Percentiles rank a stretch among this genome's conserved stretches.
Evolutionary conservation across 2,797 vertebrate genomes (phyloP).

Genomic region (Caiman crocodilus): DNA sequence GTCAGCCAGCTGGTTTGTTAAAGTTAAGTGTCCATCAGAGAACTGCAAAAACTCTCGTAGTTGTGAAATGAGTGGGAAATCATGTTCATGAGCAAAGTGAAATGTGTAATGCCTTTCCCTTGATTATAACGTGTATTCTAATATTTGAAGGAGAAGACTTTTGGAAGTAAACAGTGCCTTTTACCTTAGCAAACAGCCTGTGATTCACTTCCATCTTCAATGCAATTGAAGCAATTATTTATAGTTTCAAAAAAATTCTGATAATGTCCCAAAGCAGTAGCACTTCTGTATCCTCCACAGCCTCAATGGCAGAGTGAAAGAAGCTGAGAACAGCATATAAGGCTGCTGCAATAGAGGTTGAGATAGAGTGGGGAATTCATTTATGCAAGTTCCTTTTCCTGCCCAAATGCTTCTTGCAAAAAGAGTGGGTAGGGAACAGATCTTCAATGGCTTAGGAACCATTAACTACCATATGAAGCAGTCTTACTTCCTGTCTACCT

Average conservation of each 20-base stretch:
- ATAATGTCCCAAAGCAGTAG: neutral
- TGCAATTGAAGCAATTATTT: neutral
- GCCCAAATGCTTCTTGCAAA: neutral
- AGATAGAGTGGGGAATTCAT: neutral
- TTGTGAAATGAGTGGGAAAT: neutral
- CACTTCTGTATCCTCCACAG: neutral
- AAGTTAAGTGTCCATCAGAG: neutral
- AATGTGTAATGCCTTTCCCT: neutral
- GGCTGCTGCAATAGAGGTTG: neutral
- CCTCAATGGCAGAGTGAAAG: neutral
- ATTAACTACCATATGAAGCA: neutral
- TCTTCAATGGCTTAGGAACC: neutral
- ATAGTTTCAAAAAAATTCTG: neutral
- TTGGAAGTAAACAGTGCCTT: neutral
- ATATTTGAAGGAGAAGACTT: neutral
- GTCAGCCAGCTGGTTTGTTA: neutral
- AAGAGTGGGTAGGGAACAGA: neutral
- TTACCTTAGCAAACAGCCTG: neutral
- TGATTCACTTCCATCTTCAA: neutral
- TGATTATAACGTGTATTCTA: neutral
- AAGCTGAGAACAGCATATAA: neutral
- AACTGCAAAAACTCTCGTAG: neutral
- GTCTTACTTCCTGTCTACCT: neutral
- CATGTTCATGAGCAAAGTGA: neutral
- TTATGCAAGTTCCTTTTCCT: neutral